Base-by-base conservation (phyloP, 1,140 invertebrate species). In the Solenopsis fugax region DNA sequence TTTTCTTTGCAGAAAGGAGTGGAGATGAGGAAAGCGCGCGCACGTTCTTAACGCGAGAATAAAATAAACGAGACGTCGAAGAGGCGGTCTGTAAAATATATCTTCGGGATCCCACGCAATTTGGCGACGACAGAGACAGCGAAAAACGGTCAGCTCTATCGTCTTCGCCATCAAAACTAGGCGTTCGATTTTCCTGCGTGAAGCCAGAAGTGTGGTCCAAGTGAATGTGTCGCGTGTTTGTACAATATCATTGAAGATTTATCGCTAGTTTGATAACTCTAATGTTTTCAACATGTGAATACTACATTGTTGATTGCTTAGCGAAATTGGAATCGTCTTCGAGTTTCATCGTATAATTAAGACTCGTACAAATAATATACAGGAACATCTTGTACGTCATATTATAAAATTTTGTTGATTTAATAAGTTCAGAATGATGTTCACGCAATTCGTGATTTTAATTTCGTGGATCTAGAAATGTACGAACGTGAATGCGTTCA, bases 41-140 rank as follows among this genome's bases (percentile, higher is more conserved):
- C 77, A 29, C 24, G 24, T 18, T 54, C 54, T 29, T 16, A 10
- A 48, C 67, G 21, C 13, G 52, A 77, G 50, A 62, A 72, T 77
- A 90, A 77, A 84, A 80, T 89, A 85, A 78, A 64, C 75, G 78
- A 62, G 37, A 73, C 24, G 62, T 65, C 29, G 50, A 87, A 86
- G 73, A 87, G 88, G 87, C 78, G 73, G 73, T 60, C 56, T 58
- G 52, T 85, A 86, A 90, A 89, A 92, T 92, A 92, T 91, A 92
- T 91, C 88, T 85, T 78, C 81, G 64, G 82, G 62, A 52, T 87
- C 77, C 78, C 87, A 85, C 91, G 85, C 87, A 85, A 85, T 90
- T 85, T 87, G 60, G 73, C 37, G 71, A 75, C 78, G 76, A 58
- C 34, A 34, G 18, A 73, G 72, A 82, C 69, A 56, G 65, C 80